These are phyloP conservation scores for Hippocampus comes DNA, from an alignment of 2,113 vertebrate genomes.

Conservation along the genomic window DNA sequence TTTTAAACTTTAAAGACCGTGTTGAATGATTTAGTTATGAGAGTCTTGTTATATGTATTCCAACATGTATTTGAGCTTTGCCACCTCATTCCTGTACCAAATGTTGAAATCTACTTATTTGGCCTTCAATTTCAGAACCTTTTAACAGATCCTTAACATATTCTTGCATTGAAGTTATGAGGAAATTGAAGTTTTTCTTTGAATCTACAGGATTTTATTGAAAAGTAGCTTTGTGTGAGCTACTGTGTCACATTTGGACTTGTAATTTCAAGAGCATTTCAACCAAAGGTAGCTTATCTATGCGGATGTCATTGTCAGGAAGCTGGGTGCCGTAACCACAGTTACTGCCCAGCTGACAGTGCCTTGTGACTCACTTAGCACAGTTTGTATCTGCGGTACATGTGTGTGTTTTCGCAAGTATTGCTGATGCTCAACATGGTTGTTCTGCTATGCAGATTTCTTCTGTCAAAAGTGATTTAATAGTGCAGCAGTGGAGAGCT, in stretches of 20 bases:
- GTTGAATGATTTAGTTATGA: background rate
- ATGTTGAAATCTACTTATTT: background rate
- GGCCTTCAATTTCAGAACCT: background rate
- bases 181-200: background rate
- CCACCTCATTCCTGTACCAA: background rate
- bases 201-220: background rate
- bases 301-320: constrained; percentile 26
- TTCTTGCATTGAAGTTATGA: background rate
- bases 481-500: constrained; percentile 3
- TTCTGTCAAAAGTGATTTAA: constrained; percentile 17
- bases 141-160: background rate
- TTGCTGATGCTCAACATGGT: constrained; percentile 6
- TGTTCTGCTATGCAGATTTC: constrained; percentile 34
- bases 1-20: background rate
- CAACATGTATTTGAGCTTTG: background rate
- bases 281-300: constrained; percentile 24
- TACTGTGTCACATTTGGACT: constrained; percentile 35
- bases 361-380: constrained; percentile 54
- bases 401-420: constrained; percentile 14
- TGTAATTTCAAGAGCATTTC: constrained; percentile 32
- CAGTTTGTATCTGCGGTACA: constrained; percentile 25
- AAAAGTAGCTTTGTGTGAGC: constrained; percentile 8
- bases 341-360: constrained; percentile 54
- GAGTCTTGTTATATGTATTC: background rate
- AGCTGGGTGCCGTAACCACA: constrained; percentile 40